phyloP scores from a whole-genome alignment of 2,113 vertebrate species.

The Megatriorchis doriae region DNA sequence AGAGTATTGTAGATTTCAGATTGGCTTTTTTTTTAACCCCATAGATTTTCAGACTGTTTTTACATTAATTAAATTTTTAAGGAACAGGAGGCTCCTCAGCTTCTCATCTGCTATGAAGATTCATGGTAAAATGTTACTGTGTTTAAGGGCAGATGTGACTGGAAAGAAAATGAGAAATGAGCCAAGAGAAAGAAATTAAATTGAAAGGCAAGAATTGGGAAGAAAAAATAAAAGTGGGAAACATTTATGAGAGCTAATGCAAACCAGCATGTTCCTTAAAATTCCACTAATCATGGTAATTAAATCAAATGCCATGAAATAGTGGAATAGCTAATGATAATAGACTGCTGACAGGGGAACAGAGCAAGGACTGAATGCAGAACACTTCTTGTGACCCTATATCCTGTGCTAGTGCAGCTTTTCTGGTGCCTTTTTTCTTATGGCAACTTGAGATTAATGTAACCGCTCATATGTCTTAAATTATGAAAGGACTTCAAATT shows the following conservation, averaged over 20 bases:
- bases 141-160: background rate
- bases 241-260: background rate
- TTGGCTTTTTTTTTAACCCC: background rate
- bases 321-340: background rate
- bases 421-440: background rate
- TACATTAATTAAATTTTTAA: background rate
- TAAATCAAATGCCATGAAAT: background rate
- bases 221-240: background rate
- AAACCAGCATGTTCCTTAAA: background rate
- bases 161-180: background rate
- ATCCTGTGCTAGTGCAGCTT: background rate
- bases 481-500: background rate
- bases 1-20: background rate
- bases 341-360: background rate
- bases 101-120: background rate
- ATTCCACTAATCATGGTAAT: background rate
- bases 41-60: background rate
- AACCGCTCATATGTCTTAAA: background rate
- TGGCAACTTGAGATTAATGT: background rate
- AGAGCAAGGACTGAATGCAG: background rate
- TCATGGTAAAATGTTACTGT: background rate
- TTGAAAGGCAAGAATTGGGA: background rate
- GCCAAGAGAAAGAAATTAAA: background rate
- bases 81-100: background rate
- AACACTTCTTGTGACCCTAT: fast-evolving